Base-by-base conservation (phyloP, 2,113 vertebrate genomes). In the Podarcis muralis region DNA sequence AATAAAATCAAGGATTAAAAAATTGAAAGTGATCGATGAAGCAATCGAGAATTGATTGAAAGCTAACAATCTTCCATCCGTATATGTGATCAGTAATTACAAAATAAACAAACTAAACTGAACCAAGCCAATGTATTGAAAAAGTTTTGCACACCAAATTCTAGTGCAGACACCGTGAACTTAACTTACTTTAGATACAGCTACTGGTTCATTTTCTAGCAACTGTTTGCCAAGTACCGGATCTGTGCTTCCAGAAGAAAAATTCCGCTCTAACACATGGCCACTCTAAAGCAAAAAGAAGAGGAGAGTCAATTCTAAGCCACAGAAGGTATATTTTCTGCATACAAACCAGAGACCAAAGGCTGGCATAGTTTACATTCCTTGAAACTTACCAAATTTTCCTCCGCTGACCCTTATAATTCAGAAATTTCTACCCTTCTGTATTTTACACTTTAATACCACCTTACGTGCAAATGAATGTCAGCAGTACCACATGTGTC, bases 231-330 rank as follows among this genome's bases (percentile, higher is more conserved):
- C 95, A 59, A 95, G 83, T 71, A 96, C 97, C 90, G 96, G 94
- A 84, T 97, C 97, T 91, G 95, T 93, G 0, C 96, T 96, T 90
- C 97, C 91, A 0, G 96, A 95, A 90, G 97, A 97, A 89, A 95
- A 94, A 12, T 97, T 97, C 83, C 97, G 95, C 85, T 97, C 97
- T 94, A 97, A 90, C 18, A 97, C 80, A 88, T 97, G 95, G 90
- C 94, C 62, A 22, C 96, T 96, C 97, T 97, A 89, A 71, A 91
- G 81, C 9, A 92, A 86, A 90, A 0, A 53, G 91, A 87, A 90
- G 37, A 30, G 22, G 15, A 89, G 66, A 89, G 66, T 27, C 92
- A 80, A 86, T 13, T 23, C 6, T 18, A 20, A 22, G 37, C 75
- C 87, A 66, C 72, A 69, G 48, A 20, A 18, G 75, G 43, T 12